These are phyloP conservation scores for Lordiphosa stackelbergi DNA, from an alignment of 1,140 invertebrate species.

Conservation along the genomic window DNA sequence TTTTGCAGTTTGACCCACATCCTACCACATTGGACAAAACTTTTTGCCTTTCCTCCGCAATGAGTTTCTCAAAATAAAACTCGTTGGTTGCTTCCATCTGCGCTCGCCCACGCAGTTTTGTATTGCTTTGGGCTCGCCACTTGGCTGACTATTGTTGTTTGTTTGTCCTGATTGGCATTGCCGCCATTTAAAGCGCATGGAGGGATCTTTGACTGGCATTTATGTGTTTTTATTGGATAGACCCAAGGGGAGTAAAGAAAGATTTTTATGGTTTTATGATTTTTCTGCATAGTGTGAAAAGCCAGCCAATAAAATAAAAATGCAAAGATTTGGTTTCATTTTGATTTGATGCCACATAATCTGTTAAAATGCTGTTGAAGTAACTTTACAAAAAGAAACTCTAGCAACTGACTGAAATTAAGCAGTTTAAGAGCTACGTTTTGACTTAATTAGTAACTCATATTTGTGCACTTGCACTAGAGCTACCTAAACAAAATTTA, in stretches of 20 bases:
- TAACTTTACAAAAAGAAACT: too few relatives aligned
- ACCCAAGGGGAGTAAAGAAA: too few relatives aligned
- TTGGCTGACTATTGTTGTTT: not conserved
- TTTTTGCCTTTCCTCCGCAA: not conserved
- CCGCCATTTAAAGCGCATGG: not conserved
- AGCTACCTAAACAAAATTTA: too few relatives aligned
- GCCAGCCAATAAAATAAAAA: too few relatives aligned
- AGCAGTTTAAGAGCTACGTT: too few relatives aligned
- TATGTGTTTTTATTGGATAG: constrained; percentile 4
- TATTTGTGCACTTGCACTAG: too few relatives aligned
- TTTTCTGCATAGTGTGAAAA: not conserved
- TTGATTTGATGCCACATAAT: too few relatives aligned
- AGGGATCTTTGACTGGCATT: constrained; percentile 2
- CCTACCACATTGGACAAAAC: not conserved
- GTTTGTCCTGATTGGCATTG: constrained; percentile 1
- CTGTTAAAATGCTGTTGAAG: too few relatives aligned
- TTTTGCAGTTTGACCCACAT: constrained; percentile 41
- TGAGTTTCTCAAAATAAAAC: not conserved
- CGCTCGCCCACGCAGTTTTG: not conserved
- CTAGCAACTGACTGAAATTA: too few relatives aligned
- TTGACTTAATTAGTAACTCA: too few relatives aligned
- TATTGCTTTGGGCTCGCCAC: not conserved
- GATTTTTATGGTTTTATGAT: not conserved
- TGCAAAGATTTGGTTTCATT: too few relatives aligned
- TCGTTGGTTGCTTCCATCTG: too few relatives aligned